Percentiles rank a stretch among this genome's conserved stretches.
Evolutionary conservation across 2,797 vertebrate species (phyloP).

Genomic region (Ibycter americanus): DNA sequence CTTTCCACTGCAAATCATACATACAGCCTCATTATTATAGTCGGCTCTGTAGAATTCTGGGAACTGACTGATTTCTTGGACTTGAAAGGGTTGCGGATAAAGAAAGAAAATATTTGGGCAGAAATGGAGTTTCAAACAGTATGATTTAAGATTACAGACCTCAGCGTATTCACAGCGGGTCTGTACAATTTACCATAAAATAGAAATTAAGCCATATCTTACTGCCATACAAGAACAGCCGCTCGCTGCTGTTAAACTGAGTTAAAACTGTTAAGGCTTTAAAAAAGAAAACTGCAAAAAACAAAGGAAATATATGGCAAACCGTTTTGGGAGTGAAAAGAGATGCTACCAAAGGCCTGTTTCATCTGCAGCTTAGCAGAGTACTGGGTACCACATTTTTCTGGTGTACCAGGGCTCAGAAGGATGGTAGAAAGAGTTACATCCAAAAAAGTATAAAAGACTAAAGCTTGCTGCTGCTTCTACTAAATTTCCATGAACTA

Average conservation of each 20-base stretch:
- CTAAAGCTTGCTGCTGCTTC: background rate
- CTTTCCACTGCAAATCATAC: background rate
- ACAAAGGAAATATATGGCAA: background rate
- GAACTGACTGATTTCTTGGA: background rate
- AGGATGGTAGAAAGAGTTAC: background rate
- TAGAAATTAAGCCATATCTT: background rate
- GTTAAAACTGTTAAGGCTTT: background rate
- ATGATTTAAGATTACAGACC: background rate
- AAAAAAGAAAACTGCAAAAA: background rate
- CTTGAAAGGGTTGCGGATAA: background rate
- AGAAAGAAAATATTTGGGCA: background rate
- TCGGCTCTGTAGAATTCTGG: background rate
- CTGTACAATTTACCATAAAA: background rate
- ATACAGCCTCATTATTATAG: background rate
- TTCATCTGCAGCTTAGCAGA: background rate
- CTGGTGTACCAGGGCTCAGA: background rate
- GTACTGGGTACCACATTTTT: background rate
- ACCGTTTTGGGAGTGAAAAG: background rate
- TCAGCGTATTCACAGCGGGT: background rate
- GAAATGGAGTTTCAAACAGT: background rate
- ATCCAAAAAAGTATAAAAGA: background rate
- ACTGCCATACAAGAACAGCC: background rate
- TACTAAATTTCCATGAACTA: background rate
- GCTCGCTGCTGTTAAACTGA: background rate
- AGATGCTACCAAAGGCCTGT: fast-evolving